Base-by-base conservation (phyloP, 2,113 vertebrate species). In the Ochotona princeps region DNA sequence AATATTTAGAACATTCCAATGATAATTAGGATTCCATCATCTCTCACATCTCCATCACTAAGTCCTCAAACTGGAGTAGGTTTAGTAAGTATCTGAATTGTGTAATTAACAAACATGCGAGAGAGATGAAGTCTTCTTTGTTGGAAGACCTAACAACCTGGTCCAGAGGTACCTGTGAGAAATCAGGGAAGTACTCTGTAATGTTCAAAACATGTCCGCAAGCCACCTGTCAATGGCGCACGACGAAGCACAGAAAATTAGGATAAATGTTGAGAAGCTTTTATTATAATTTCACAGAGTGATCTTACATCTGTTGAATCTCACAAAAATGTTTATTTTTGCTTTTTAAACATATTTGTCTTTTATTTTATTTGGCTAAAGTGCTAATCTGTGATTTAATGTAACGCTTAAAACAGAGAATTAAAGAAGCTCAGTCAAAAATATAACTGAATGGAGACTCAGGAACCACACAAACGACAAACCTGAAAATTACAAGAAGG, bases 311-410 rank as follows among this genome's bases (percentile, higher is more conserved):
- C 66, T 87, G 5, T 47, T 79, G 13, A 93, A 73, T 81, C 20
- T 26, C 93, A 83, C 65, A 89, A 38, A 82, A 54, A 54, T 35
- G 11, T 88, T 79, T 66, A 14, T 5, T 87, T 44, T 85, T 76
- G 1, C 30, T 92, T 85, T 76, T 81, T 44, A 28, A 90, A 66
- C 2, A 85, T 83, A 75, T n/a, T 89, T 95, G 83, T 38, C 54
- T 86, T 66, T 89, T 44, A 74, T 20, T 49, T 2, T 90, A 69
- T 60, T 84, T 78, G 88, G 67, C 75, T 51, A 63, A 75, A 69
- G 44, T 47, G 32, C 49, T 70, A 6, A 72, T 60, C 30, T 92
- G 28, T 72, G 66, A 74, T 12, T n/a, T 38, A 30, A 1, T 17
- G 0, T 51, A 60, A 23, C 81, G 67, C 87, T 76, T 49, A 87